phyloP scores from a whole-genome alignment of 2,113 vertebrate species.

The Phrynocephalus versicolor region DNA sequence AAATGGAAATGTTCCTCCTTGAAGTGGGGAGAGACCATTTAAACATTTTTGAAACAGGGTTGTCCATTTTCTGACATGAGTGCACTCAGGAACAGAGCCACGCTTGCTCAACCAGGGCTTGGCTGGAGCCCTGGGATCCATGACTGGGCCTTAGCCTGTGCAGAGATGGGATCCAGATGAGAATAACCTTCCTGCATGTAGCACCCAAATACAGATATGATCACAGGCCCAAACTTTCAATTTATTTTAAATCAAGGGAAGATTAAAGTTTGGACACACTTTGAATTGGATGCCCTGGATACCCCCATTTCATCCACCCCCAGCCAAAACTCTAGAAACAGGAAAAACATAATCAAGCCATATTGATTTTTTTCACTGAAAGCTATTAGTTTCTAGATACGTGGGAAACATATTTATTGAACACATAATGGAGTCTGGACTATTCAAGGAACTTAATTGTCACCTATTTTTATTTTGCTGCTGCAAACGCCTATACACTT shows the following conservation, averaged over 20 bases:
- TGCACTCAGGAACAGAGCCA: neutral
- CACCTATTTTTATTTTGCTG: neutral
- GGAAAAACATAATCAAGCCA: neutral
- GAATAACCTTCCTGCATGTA: neutral
- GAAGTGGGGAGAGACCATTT: too few species aligned
- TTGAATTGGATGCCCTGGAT: neutral
- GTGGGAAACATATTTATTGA: slow-evolving; percentile 9
- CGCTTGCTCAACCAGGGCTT: too few species aligned
- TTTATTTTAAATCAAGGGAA: neutral
- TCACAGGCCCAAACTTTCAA: neutral
- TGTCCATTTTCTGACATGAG: neutral
- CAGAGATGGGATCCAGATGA: neutral
- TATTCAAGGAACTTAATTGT: neutral
- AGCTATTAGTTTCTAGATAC: slow-evolving; percentile 21
- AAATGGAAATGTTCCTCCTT: too few species aligned
- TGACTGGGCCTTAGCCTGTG: too few species aligned
- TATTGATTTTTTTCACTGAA: slow-evolving; percentile 7
- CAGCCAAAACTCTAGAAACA: slow-evolving; percentile 13
- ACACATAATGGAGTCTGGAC: neutral
- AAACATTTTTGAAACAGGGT: neutral
- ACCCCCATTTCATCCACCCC: neutral
- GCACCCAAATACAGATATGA: neutral
- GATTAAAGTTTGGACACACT: neutral
- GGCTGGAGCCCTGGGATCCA: neutral
- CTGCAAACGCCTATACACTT: neutral